A percentile compares a stretch with the other conserved stretches of the same genome.
These are phyloP conservation scores for Tetramorium simillimum DNA, from an alignment of 1,140 invertebrate species.

Conservation along the genomic window DNA sequence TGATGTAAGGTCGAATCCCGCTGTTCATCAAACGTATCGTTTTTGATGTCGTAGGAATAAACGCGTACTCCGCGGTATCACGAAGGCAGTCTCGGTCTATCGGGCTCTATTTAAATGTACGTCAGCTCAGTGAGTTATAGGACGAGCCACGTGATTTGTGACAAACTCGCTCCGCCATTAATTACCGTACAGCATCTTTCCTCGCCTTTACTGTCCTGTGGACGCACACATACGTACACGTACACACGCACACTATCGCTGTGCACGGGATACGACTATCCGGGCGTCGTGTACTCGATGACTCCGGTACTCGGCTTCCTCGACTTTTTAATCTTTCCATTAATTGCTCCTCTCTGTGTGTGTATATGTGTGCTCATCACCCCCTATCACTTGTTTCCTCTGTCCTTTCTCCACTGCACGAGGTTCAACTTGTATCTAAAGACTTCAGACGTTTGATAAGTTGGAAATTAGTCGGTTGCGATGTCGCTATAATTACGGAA, in stretches of 20 bases:
- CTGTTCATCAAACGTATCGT: conserved; percentile 52
- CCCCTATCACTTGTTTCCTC: conserved; percentile 6
- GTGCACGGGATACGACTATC: conserved; percentile 30
- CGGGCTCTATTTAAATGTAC: conserved; percentile 83
- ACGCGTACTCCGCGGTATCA: conserved; percentile 52
- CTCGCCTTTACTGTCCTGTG: conserved; percentile 76
- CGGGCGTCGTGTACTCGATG: conserved; percentile 40
- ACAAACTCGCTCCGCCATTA: conserved; percentile 81
- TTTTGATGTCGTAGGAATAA: conserved; percentile 55
- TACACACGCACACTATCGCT: not conserved
- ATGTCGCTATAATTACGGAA: conserved; percentile 11
- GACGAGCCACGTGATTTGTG: conserved; percentile 82
- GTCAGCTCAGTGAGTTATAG: conserved; percentile 81
- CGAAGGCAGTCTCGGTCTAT: conserved; percentile 68
- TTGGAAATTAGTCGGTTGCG: not conserved
- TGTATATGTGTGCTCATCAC: not conserved
- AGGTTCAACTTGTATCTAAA: conserved; percentile 15
- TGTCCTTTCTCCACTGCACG: not conserved
- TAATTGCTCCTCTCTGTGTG: conserved; percentile 69
- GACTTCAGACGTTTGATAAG: not conserved
- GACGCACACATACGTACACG: conserved; percentile 30
- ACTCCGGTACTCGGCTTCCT: conserved; percentile 52
- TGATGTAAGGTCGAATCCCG: conserved; percentile 28
- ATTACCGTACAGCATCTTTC: conserved; percentile 83
- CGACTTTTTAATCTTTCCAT: conserved; percentile 74